Evolutionary conservation across 2,888 invertebrate species (phyloP), one percentile per base, ranked within the genome.

Genomic region (Megastigmus dorsalis): DNA sequence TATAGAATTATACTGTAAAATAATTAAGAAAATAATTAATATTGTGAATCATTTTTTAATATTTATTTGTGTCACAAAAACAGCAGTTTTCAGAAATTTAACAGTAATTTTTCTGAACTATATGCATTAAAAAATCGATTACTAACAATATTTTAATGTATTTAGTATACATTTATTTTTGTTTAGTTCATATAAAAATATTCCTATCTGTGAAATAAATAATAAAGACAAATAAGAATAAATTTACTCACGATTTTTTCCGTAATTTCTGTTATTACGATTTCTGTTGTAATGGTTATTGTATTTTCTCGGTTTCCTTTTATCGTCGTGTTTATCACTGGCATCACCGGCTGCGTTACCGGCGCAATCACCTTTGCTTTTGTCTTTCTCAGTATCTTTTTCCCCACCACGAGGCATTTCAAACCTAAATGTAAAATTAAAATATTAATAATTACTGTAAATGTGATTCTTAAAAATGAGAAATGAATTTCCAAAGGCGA

Each of bases 201-300:
- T n/a, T 41, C 0, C 3, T 1, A 33, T 5, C 18, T 52, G 1
- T 36, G 2, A 55, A 55, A 55, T 10, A 33, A 0, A 55, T 4
- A 20, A 20, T 59, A 10, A 20, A 52, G 33, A 62, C 41, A 45
- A 48, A 57, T 10, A 13, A 43, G 30, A 38, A n/a, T 9, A 28
- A 33, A 5, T 43, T 60, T 13, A 69, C 76, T 76, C 38, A 76
- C 76, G 76, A 67, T 66, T 74, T 43, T 76, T 76, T 28, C 76
- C 70, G 15, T 67, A 74, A 70, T 38, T 55, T 54, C 62, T 55
- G 48, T 74, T 69, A 30, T 63, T 60, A 36, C 76, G 74, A 63
- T 63, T 70, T 52, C 54, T 52, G 33, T 43, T 65, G 18, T 65
- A 68, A 13, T 48, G 36, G 6, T 55, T 33, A 13, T 66, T 52